Base-by-base conservation (phyloP, 2,888 invertebrate species). In the Rhingia rostrata region DNA sequence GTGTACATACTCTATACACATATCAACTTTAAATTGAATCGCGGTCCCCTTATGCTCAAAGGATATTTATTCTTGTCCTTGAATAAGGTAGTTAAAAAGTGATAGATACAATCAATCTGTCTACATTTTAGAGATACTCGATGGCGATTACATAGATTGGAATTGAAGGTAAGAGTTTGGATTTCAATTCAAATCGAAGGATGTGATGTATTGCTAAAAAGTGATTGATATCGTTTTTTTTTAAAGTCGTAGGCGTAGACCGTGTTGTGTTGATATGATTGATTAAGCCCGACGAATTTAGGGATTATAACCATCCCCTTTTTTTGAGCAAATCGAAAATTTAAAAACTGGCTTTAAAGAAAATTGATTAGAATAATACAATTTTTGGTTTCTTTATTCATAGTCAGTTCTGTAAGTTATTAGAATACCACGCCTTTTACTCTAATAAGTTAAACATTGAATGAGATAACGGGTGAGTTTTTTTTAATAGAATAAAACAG, bases 71-170 rank as follows among this genome's bases (percentile, higher is more conserved):
- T 49, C 22, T 47, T 63, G 35, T 37, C 22, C 51, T 51, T 64
- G 30, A 49, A 51, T 64, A 10, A 6, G 30, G 12, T 6, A 41
- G 47, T 32, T 33, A 43, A 39, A 32, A n/a, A 53, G 51, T 35
- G 61, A 43, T 51, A 61, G 43, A 51, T 12, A 30, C 70, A 58
- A 49, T 56, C 58, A 70, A 70, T 69, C 45, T 47, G 47, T 60
- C 39, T 70, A 49, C 56, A 41, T 35, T 14, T 6, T 7, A 33
- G n/a, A 41, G 51, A 51, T 41, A 60, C 41, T 33, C 39, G 30
- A 60, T 41, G 14, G 35, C 30, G n/a, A 70, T 51, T 12, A 37
- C n/a, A 58, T 39, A 5, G 32, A 70, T 53, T 51, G 60, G 41
- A 39, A 61, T 35, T 35, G 51, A 72, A 72, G 49, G 41, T 49